phyloP scores from a whole-genome alignment of 2,113 vertebrate species.

The Aldabrachelys gigantea region DNA sequence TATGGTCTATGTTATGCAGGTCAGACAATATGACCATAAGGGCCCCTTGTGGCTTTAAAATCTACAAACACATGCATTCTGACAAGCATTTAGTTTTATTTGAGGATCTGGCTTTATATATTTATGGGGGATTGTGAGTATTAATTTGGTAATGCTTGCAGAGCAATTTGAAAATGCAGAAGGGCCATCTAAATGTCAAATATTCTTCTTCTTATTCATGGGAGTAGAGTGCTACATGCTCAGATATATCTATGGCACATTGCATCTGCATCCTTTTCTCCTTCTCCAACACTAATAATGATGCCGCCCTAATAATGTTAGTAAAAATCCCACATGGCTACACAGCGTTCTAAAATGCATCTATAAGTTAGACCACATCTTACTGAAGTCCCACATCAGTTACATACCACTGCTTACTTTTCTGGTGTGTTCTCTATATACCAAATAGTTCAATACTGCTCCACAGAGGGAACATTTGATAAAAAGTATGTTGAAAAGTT shows the following conservation, averaged over 20 bases:
- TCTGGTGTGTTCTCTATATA: not conserved
- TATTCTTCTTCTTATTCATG: not conserved
- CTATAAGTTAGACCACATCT: not conserved
- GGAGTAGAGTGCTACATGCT: not conserved
- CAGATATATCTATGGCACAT: fast-evolving
- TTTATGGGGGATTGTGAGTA: not conserved
- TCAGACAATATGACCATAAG: fast-evolving
- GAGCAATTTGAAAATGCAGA: not conserved
- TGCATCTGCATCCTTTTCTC: fast-evolving
- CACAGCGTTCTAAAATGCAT: fast-evolving
- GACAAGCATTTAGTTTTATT: not conserved
- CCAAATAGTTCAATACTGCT: fast-evolving
- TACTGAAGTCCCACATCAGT: not conserved
- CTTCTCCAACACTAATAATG: fast-evolving
- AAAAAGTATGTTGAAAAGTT: fast-evolving
- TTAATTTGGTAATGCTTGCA: not conserved
- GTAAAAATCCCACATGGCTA: not conserved
- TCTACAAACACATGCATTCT: not conserved
- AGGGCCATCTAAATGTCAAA: not conserved
- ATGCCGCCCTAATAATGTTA: fast-evolving
- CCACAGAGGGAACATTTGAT: not conserved
- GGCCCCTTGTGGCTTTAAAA: not conserved
- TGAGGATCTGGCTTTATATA: not conserved
- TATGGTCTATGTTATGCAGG: not conserved
- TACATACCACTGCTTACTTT: fast-evolving